Conservation (phyloP, 2,797 vertebrate genomes). For the Adelosebastes latens region DNA sequence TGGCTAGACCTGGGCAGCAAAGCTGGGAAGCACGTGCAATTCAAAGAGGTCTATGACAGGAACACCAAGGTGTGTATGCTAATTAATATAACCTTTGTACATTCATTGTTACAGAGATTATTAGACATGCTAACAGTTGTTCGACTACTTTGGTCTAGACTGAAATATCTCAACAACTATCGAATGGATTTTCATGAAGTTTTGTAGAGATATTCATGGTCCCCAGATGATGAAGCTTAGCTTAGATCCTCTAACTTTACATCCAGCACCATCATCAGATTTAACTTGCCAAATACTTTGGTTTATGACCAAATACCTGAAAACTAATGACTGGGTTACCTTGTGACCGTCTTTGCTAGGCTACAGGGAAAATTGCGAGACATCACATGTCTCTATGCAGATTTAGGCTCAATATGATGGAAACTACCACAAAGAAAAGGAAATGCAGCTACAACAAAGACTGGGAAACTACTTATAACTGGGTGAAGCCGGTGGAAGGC, state of each 20-base stretch:
- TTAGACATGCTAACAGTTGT: not conserved
- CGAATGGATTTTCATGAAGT: not conserved
- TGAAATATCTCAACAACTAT: not conserved
- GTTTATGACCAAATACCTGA: not conserved
- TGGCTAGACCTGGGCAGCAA: slow-evolving; percentile 91
- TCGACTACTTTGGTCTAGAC: not conserved
- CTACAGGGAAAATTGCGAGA: not conserved
- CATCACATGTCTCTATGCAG: not conserved
- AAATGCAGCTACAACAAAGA: not conserved
- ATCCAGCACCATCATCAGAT: not conserved
- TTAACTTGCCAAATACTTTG: not conserved
- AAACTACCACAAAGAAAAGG: not conserved
- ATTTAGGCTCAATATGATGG: not conserved
- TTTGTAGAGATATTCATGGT: not conserved
- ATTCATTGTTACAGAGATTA: not conserved
- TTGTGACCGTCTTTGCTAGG: not conserved
- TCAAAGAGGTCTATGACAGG: slow-evolving; percentile 88
- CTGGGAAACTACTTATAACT: not conserved
- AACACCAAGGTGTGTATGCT: slow-evolving; percentile 84
- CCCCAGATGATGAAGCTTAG: not conserved
- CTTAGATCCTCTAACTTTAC: not conserved
- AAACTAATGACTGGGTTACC: not conserved
- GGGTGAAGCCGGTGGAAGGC: not conserved
- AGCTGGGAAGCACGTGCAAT: slow-evolving; percentile 88
- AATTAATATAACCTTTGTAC: not conserved